Percentiles rank a stretch among this genome's conserved stretches.
phyloP scores from a whole-genome alignment of 2,888 invertebrate genomes.

The Yponomeuta malinellus region DNA sequence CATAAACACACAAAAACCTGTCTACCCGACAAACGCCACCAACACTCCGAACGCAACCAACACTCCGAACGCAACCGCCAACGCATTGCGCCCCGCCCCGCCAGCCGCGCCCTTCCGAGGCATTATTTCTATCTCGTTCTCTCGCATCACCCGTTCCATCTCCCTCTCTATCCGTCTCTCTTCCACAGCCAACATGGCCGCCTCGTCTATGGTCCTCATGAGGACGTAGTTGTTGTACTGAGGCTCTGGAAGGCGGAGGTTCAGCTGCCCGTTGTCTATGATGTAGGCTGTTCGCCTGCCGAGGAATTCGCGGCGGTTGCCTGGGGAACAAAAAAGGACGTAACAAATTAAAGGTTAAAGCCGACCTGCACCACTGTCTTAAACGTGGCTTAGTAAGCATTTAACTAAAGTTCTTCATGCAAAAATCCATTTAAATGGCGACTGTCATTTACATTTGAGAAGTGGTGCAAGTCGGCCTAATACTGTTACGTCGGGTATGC shows the following conservation, averaged over 20 bases:
- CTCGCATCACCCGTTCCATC: constrained; percentile 55
- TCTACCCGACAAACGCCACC: too few species aligned
- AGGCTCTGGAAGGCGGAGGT: constrained; percentile 46
- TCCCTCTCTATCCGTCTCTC: constrained; percentile 70
- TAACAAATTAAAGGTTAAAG: too few species aligned
- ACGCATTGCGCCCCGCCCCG: constrained; percentile 15
- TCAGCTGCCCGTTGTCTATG: constrained; percentile 41
- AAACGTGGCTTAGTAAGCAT: too few species aligned
- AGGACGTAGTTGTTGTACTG: constrained; percentile 78
- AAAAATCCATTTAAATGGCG: too few species aligned
- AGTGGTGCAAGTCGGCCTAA: too few species aligned
- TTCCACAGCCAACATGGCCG: constrained; percentile 72
- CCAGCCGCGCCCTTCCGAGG: constrained; percentile 24
- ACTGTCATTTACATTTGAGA: too few species aligned
- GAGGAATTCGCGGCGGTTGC: constrained; percentile 34
- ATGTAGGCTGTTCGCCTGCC: constrained; percentile 49
- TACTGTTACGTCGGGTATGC: too few species aligned
- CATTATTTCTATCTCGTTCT: constrained; percentile 55
- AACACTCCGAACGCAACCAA: background rate
- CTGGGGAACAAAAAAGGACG: constrained; percentile 27
- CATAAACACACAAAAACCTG: too few species aligned
- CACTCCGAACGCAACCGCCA: constrained; percentile 16
- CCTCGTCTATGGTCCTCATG: constrained; percentile 83
- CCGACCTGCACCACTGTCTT: too few species aligned
- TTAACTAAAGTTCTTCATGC: too few species aligned